Evolutionary conservation across 2,113 vertebrate species (phyloP).

Genomic region (Zonotrichia leucophrys): DNA sequence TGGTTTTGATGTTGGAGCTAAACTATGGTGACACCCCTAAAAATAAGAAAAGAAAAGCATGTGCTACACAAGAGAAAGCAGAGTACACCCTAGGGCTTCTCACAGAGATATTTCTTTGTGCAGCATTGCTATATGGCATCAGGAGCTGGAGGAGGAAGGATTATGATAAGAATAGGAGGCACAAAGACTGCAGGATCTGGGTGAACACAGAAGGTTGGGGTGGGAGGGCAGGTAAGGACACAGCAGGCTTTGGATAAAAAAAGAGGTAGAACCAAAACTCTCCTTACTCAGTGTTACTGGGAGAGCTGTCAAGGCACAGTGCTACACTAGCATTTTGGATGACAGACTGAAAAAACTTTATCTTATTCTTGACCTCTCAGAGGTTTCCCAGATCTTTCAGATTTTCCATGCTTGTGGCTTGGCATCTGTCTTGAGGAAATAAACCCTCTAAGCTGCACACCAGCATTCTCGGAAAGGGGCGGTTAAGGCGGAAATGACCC

Average conservation of each 20-base stretch:
- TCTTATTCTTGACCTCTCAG: not conserved
- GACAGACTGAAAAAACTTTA: not conserved
- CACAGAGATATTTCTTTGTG: not conserved
- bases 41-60: not conserved
- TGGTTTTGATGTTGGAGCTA: not conserved
- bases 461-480: not conserved
- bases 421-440: not conserved
- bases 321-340: not conserved
- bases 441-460: not conserved
- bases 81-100: not conserved
- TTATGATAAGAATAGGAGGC: not conserved
- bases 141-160: not conserved
- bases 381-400: not conserved
- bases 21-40: not conserved
- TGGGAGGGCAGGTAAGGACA: not conserved
- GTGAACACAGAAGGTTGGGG: not conserved
- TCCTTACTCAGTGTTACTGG: fast-evolving
- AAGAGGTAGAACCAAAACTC: not conserved
- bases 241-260: not conserved
- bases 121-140: not conserved
- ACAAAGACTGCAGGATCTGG: not conserved
- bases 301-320: not conserved
- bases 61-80: not conserved
- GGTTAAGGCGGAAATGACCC: not conserved
- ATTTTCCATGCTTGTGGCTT: not conserved